A percentile compares a stretch with the other conserved stretches of the same genome.
These are phyloP conservation scores for Sapayoa aenigma DNA, from an alignment of 2,113 vertebrate genomes.

Conservation along the genomic window DNA sequence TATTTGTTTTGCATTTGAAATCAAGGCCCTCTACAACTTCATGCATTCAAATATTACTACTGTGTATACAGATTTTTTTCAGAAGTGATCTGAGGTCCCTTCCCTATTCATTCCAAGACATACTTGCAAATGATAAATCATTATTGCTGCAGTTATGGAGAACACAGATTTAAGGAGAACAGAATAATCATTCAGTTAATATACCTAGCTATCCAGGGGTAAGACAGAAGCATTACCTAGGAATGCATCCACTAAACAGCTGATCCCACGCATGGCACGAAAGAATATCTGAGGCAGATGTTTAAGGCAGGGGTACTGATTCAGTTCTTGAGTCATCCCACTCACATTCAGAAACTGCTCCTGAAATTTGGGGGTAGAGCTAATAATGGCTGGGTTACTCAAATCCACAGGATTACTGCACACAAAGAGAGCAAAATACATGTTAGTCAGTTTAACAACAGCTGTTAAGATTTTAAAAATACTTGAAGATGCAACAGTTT, in stretches of 20 bases:
- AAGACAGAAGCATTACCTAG: constrained; percentile 81
- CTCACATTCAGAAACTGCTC: constrained; percentile 94
- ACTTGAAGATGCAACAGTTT: neutral
- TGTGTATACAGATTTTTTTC: neutral
- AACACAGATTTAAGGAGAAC: neutral
- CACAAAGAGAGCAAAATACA: neutral
- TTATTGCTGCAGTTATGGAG: neutral
- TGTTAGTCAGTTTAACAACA: neutral
- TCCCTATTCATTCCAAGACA: neutral
- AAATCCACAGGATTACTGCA: constrained; percentile 94
- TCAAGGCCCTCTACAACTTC: neutral
- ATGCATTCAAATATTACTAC: neutral
- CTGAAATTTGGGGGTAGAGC: constrained; percentile 97
- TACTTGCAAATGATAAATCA: neutral
- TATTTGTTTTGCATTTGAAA: neutral
- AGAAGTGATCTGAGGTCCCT: neutral
- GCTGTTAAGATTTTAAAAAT: neutral
- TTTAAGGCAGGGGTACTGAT: constrained; percentile 93
- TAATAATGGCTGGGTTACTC: constrained; percentile 94
- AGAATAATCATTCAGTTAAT: neutral
- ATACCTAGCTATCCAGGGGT: neutral
- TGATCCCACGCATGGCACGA: constrained; percentile 94
- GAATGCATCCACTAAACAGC: constrained; percentile 95
- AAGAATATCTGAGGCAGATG: constrained; percentile 98
- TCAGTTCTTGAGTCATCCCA: constrained; percentile 90